Conservation (phyloP, 2,888 invertebrate species). For the Notodromas monacha region DNA sequence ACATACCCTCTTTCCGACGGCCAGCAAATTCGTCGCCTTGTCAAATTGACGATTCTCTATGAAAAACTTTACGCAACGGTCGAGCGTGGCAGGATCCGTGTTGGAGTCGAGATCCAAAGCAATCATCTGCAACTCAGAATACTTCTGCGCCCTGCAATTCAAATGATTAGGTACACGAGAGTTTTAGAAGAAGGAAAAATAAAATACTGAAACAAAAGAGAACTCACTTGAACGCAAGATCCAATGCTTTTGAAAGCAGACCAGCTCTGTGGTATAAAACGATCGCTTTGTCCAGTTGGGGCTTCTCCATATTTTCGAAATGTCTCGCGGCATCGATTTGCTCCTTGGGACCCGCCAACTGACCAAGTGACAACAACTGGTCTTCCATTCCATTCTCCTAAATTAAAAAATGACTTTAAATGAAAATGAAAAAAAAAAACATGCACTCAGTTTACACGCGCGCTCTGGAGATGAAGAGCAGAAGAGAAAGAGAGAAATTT, state of each 20-base stretch:
- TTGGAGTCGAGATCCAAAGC: slow-evolving; percentile 51
- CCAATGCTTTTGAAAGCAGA: slow-evolving; percentile 48
- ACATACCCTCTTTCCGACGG: slow-evolving; percentile 51
- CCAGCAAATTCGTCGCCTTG: slow-evolving; percentile 68
- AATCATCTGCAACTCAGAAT: slow-evolving; percentile 57
- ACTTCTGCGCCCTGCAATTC: slow-evolving; percentile 36
- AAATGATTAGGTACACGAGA: neutral
- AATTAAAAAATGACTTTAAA: no score
- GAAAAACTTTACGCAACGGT: slow-evolving; percentile 55
- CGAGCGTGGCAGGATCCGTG: slow-evolving; percentile 54
- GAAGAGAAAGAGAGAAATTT: no score
- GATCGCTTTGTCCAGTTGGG: slow-evolving; percentile 54
- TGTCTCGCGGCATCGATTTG: slow-evolving; percentile 61
- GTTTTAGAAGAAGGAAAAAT: slow-evolving; percentile 2
- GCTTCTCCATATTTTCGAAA: slow-evolving; percentile 36
- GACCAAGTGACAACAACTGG: slow-evolving; percentile 59
- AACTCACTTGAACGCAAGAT: slow-evolving; percentile 36
- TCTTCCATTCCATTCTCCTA: slow-evolving; percentile 46
- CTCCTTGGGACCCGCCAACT: slow-evolving; percentile 41
- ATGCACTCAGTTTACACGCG: no score
- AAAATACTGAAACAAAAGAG: slow-evolving; percentile 2
- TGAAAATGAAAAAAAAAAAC: no score
- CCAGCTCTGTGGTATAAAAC: slow-evolving; percentile 74
- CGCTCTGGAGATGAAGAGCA: no score
- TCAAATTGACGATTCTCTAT: slow-evolving; percentile 63